Conservation (phyloP, 2,888 invertebrate species). For the Eupelmus urozonus region DNA sequence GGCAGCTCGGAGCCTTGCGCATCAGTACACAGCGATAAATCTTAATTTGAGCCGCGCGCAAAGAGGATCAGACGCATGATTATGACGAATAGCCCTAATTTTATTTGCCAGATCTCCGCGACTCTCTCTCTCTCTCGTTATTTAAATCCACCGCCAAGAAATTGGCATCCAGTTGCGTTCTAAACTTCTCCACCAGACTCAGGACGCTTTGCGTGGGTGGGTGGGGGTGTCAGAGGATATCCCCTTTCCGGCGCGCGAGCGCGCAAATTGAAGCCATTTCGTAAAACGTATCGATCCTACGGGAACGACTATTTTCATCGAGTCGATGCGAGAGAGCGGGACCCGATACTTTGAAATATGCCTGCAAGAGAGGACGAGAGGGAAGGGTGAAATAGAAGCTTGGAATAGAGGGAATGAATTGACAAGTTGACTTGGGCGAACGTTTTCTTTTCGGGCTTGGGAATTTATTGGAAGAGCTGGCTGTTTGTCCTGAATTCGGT, state of each 20-base stretch:
- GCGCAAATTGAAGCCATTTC: conserved; percentile 24
- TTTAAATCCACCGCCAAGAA: conserved; percentile 33
- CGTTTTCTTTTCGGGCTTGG: no score
- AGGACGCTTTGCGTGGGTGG: no score
- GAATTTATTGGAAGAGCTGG: no score
- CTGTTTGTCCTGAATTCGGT: no score
- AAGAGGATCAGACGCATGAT: conserved; percentile 6
- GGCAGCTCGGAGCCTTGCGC: no score
- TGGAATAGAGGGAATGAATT: no score
- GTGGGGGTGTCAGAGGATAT: no score
- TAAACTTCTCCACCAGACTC: neutral
- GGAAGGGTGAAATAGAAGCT: no score
- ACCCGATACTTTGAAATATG: conserved; percentile 6
- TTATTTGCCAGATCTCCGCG: neutral
- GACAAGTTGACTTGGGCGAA: no score
- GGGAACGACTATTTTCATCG: conserved; percentile 23
- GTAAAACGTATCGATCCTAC: conserved; percentile 34
- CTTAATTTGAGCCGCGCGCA: neutral
- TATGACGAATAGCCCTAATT: conserved; percentile 27
- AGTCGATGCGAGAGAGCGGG: neutral
- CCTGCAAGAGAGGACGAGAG: no score
- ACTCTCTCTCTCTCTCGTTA: conserved; percentile 21
- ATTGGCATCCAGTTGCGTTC: conserved; percentile 22
- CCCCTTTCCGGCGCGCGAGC: neutral
- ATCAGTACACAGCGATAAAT: conserved; percentile 10